These are phyloP conservation scores for Pyxicephalus adspersus DNA, from an alignment of 2,113 vertebrate species.

Conservation along the genomic window DNA sequence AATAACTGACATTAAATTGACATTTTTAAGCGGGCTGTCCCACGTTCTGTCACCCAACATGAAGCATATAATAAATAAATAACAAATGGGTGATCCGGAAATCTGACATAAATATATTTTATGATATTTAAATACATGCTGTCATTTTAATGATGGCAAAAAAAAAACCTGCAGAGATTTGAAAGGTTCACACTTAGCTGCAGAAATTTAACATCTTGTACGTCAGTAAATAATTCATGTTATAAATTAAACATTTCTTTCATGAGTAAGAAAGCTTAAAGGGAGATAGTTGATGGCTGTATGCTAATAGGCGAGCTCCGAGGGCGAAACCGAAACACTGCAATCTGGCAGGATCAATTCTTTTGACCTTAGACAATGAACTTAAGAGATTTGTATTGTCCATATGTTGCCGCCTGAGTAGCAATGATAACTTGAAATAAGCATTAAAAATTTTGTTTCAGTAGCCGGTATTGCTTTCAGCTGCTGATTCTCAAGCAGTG, in stretches of 20 bases:
- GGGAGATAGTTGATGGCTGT: background rate
- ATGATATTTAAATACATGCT: conserved; percentile 10
- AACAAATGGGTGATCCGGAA: too few relatives aligned
- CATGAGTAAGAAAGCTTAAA: conserved; percentile 9
- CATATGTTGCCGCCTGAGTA: too few relatives aligned
- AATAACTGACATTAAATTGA: too few relatives aligned
- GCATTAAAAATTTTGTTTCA: too few relatives aligned
- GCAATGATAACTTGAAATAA: too few relatives aligned
- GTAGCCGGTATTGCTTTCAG: too few relatives aligned
- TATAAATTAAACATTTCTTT: conserved; percentile 60
- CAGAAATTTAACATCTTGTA: conserved; percentile 9
- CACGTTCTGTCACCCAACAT: too few relatives aligned
- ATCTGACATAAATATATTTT: background rate
- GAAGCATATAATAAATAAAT: background rate
- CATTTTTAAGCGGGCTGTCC: too few relatives aligned
- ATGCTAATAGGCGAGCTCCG: conserved; percentile 18
- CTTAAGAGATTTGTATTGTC: conserved; percentile 8
- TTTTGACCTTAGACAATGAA: conserved; percentile 8
- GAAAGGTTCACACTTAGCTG: conserved; percentile 50
- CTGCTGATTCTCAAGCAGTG: too few relatives aligned
- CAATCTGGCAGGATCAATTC: background rate
- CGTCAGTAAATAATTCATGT: conserved; percentile 54
- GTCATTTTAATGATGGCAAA: conserved; percentile 59
- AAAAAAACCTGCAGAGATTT: conserved; percentile 26
- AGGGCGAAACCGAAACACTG: background rate